Conservation (phyloP, 2,797 vertebrate species). For the Pachyuromys duprasi region DNA sequence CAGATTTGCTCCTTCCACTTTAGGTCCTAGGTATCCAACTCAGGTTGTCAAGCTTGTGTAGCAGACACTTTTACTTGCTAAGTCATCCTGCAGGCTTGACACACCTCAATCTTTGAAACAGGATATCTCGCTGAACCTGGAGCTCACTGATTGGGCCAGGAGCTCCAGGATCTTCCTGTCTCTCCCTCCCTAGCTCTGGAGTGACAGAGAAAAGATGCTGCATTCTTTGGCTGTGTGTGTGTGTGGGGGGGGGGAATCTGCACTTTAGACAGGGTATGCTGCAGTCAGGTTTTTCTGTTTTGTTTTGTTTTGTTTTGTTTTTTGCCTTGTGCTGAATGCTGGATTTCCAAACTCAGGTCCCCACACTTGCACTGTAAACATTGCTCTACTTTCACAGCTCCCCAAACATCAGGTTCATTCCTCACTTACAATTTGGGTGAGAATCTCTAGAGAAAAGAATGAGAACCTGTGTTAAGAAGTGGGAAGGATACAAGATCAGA, state of each 20-base stretch:
- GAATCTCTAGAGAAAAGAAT: not conserved
- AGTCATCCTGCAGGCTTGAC: not conserved
- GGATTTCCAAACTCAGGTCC: not conserved
- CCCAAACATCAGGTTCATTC: not conserved
- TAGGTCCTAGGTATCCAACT: not conserved
- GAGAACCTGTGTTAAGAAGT: fast-evolving
- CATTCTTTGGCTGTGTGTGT: too few relatives aligned
- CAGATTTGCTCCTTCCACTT: not conserved
- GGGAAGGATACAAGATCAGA: fast-evolving
- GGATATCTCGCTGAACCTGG: not conserved
- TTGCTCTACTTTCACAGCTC: not conserved
- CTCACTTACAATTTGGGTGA: not conserved
- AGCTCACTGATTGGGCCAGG: not conserved
- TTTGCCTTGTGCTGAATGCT: not conserved
- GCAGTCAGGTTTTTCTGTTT: too few relatives aligned
- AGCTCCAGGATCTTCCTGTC: too few relatives aligned
- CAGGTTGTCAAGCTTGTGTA: not conserved
- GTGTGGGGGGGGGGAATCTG: too few relatives aligned
- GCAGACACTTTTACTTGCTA: not conserved
- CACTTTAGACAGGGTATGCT: too few relatives aligned
- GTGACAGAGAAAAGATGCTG: not conserved
- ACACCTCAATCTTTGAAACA: not conserved
- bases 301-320: too few relatives aligned
- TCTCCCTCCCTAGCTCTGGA: not conserved
- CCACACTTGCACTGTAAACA: not conserved